Conservation (phyloP, 2,797 vertebrate species). For the Rousettus madagascariensis region DNA sequence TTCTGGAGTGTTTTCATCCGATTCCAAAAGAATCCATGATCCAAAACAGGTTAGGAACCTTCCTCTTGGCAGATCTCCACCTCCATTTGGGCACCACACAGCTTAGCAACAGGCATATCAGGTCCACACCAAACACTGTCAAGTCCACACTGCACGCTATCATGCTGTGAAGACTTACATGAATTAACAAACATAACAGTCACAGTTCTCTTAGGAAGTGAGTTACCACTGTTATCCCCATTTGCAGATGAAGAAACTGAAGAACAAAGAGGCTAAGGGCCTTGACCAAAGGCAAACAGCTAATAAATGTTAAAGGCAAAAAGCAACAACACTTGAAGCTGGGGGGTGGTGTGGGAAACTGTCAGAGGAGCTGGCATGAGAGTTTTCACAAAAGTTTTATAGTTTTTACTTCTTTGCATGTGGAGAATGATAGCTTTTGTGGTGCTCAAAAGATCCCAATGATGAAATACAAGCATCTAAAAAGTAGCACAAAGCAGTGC, state of each 20-base stretch:
- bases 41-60: neutral
- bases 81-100: accelerated
- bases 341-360: neutral
- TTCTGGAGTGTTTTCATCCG: neutral
- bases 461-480: neutral
- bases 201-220: neutral
- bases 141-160: accelerated
- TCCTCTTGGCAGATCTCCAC: neutral
- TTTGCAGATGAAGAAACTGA: neutral
- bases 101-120: accelerated
- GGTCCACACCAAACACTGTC: accelerated
- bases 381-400: neutral
- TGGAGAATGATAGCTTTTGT: neutral
- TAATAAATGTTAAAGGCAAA: neutral
- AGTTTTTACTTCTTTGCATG: neutral
- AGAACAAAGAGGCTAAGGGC: neutral
- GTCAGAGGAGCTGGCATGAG: neutral
- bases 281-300: neutral
- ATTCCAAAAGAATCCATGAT: neutral
- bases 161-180: neutral
- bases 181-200: neutral
- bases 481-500: accelerated
- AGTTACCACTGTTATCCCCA: neutral
- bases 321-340: neutral
- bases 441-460: neutral